Percentiles rank a stretch among this genome's conserved stretches.
Evolutionary conservation across 35 echinoderm and acorn worm genomes (phyloP).

Genomic region (Apostichopus californicus): DNA sequence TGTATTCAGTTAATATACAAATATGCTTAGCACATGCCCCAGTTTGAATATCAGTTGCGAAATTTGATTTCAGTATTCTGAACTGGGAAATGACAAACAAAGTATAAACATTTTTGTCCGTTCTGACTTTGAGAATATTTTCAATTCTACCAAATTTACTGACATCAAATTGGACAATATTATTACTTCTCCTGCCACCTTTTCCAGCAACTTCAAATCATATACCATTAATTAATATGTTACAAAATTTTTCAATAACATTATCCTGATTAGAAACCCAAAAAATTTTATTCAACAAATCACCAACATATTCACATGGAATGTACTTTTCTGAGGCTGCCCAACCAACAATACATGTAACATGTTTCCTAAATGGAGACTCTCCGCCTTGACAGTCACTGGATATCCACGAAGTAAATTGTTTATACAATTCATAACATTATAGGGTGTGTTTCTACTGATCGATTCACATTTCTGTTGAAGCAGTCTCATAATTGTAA

Average conservation of each 20-base stretch:
- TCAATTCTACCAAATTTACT: background rate
- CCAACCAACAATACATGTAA: conserved; percentile 14
- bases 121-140: background rate
- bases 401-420: background rate
- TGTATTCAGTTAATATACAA: background rate
- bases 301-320: background rate
- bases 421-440: background rate
- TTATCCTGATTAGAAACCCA: background rate
- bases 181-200: background rate
- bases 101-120: background rate
- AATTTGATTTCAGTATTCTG: background rate
- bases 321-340: background rate
- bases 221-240: background rate
- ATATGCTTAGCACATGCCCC: conserved; percentile 5
- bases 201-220: background rate
- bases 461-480: background rate
- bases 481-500: background rate
- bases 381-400: background rate
- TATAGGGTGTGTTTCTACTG: background rate
- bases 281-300: background rate
- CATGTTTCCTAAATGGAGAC: background rate
- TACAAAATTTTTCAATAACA: background rate
- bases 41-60: background rate
- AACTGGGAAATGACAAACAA: background rate
- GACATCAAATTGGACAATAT: background rate